Evolutionary conservation across 1,140 invertebrate species (phyloP).

Genomic region (Drosophila teissieri): DNA sequence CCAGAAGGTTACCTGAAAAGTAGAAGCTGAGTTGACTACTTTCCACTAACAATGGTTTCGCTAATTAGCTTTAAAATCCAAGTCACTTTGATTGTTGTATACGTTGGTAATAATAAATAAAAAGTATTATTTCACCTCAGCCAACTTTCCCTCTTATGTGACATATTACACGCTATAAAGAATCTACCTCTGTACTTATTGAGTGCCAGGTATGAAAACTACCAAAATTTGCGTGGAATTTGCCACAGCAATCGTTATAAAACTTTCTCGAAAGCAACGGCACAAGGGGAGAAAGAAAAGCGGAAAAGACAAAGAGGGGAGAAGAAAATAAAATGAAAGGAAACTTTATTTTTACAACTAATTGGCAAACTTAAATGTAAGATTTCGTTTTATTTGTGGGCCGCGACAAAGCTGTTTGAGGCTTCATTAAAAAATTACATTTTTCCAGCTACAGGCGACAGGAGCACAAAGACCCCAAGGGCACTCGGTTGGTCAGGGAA

Average conservation of each 20-base stretch:
- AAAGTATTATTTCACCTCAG: not conserved
- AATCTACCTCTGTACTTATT: not conserved
- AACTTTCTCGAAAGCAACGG: conserved; percentile 47
- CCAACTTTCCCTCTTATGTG: not conserved
- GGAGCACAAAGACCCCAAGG: conserved; percentile 15
- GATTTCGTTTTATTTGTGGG: conserved; percentile 79
- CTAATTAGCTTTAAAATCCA: not conserved
- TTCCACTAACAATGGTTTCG: not conserved
- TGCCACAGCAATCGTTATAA: conserved; percentile 70
- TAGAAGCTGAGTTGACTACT: not conserved
- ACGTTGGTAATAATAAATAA: not conserved
- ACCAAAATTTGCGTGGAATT: conserved; percentile 73
- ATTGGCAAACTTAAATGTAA: conserved; percentile 84
- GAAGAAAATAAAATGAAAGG: conserved; percentile 48
- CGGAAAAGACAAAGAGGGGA: conserved; percentile 8
- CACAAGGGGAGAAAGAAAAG: not conserved
- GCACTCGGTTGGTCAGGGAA: not conserved
- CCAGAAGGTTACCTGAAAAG: not conserved
- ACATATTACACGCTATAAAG: conserved; percentile 5
- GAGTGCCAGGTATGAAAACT: conserved; percentile 41
- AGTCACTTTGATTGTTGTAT: no score
- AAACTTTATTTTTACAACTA: conserved; percentile 83
- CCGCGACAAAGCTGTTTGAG: conserved; percentile 70
- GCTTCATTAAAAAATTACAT: conserved; percentile 81
- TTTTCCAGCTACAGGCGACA: conserved; percentile 52